Base-by-base conservation (phyloP, 2,797 vertebrate species). In the Melopsittacus undulatus region DNA sequence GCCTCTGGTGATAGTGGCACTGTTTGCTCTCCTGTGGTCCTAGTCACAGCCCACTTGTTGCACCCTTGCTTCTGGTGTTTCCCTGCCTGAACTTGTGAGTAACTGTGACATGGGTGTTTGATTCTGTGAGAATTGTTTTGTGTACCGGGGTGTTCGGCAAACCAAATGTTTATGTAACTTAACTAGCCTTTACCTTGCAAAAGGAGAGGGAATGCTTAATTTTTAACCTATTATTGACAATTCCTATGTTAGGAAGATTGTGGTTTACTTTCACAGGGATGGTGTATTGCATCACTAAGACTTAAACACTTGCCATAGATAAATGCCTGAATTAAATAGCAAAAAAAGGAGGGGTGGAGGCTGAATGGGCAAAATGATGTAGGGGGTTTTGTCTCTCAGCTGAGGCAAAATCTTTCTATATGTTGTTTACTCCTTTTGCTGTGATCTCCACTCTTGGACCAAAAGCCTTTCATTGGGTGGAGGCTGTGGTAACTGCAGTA, bases 371-470 rank as follows among this genome's bases (percentile, higher is more conserved):
- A 62, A 52, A 78, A n/a, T 9, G 20, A 3, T 9, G 7, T 43
- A 19, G 40, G 0, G 0, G 15, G 38, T 70, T 81, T 80, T 85
- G 18, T 26, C 15, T 52, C 29, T 61, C 18, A 56, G 0, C 5
- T 72, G 24, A 48, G 57, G 12, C 52, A 68, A n/a, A 63, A 24
- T 91, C 32, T 68, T 70, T 61, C 23, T 62, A 23, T 11, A 18
- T 32, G 2, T 11, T 46, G 13, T 5, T 26, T 5, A 6, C 6
- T 89, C 4, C 26, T 77, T 40, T 49, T 83, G 8, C 42, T 68
- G 13, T 56, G 18, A 45, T 80, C 20, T 78, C 20, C 8, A 3
- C 34, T 79, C 23, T 42, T 59, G n/a, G 73, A 36, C 34, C 49
- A 46, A 46, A 84, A 52, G 4, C 21, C 5, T 70, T 74, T 72